Evolutionary conservation across 53 echinoderm and acorn worm genomes (phyloP), one percentile per base, ranked within the genome.

Genomic region (Arbacia lixula): DNA sequence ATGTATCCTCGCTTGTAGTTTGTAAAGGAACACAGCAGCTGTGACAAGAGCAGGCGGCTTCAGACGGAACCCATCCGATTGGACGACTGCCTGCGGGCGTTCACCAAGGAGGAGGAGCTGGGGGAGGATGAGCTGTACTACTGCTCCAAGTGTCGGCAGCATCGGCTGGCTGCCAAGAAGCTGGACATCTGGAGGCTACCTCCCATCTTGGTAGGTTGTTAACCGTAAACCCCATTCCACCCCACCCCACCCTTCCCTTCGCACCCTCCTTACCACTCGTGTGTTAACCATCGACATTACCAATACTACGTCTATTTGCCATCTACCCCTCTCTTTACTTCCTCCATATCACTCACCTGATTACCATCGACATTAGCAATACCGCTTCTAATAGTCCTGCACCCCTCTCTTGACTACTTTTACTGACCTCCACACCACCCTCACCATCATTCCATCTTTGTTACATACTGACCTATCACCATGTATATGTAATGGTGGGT

Each of bases 121-220:
- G 97, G 97, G 20, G 97, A 97, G 62, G 97, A 97, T 72, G 97
- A 97, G 78, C 79, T 94, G 72, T 97, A 93, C 87, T 97, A 97
- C 68, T 97, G 97, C 84, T 97, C 97, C 42, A 97, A 97, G 72
- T 97, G 97, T 46, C 92, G 94, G 64, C 92, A 94, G 42, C 97
- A 97, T 66, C 79, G 94, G 43, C 71, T 93, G 52, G 97, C 97
- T 3, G 93, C 94, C 57, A 97, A 97, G 90, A 97, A 97, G 68
- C 88, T 97, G 55, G 93, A 92, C 60, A 94, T 97, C 29, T 97
- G 97, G 97, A 94, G 92, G 41, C 84, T 97, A 25, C 97, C 97
- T 29, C 94, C 97, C 3, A 93, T 96, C 36, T 62, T 93, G 91
- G 90, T 94, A 56, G 89, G 94, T 37, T 57, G n/a, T 12, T 0